Evolutionary conservation across 2,113 vertebrate genomes (phyloP), one percentile per base, ranked within the genome.

Genomic region (Lethenteron camtschaticum): DNA sequence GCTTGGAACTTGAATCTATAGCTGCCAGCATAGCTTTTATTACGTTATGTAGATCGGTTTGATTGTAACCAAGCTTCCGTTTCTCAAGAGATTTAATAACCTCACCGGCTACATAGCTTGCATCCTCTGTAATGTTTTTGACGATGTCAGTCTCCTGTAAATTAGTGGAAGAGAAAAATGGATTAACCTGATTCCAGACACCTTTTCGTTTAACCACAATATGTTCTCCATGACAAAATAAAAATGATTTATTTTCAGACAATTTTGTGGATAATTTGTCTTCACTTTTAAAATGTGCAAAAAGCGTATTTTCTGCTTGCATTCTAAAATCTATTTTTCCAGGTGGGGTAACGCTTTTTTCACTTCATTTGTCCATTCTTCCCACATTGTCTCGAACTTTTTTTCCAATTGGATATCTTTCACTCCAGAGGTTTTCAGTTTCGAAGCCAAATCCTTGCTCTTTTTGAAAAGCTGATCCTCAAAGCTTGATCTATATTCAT

Each of bases 1-100:
- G 24, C 68, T 73, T 24, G 55, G 74, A 72, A 0, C 8, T 75
- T 60, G 78, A 78, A 56, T 78, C 74, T 8, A 11, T 69, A 58
- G 72, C 73, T 57, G 73, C 68, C 68, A 70, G 18, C 56, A 78
- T 74, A 66, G 74, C 75, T 69, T 11, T 9, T 12, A 77, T 56
- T 14, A 81, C 75, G 72, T 78, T 68, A 70, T 75, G 12, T 68
- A 80, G 77, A 57, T 79, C 73, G 68, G 4, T 74, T 16, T 13
- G 1, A 71, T 73, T 69, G 9, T 80, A 78, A 74, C 75, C 78
- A 12, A 60, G 13, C 16, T 69, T 57, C 12, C 69, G 18, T 7
- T 11, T 55, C 18, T 74, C 69, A 58, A 72, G 75, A 3, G 55
- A 5, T 6, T 55, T 59, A 66, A 80, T 73, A 24, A 72, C 74